Percentiles rank a stretch among this genome's conserved stretches.
phyloP scores from a whole-genome alignment of 2,888 invertebrate species.

The Mongoloraphidia duomilia region DNA sequence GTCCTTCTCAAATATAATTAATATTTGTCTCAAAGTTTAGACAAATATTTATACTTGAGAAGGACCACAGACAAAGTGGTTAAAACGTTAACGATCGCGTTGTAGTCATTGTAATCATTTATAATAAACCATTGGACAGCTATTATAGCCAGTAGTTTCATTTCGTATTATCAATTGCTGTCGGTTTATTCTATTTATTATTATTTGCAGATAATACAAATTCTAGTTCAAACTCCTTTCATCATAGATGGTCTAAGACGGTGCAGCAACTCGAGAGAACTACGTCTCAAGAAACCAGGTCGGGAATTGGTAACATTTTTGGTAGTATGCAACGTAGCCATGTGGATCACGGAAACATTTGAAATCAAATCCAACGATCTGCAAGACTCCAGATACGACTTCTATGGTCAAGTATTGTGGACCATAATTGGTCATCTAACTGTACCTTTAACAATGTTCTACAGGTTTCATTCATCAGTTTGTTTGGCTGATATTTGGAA shows the following conservation, averaged over 20 bases:
- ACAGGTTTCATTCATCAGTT: slow-evolving; percentile 64
- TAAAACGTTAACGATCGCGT: too few relatives aligned
- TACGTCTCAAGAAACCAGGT: slow-evolving; percentile 54
- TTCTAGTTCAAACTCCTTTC: slow-evolving; percentile 57
- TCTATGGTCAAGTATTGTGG: slow-evolving; percentile 57
- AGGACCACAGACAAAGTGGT: too few relatives aligned
- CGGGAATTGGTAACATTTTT: slow-evolving; percentile 63
- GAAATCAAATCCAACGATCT: slow-evolving; percentile 40
- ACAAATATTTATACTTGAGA: too few relatives aligned
- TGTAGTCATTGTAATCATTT: too few relatives aligned
- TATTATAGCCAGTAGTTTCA: too few relatives aligned
- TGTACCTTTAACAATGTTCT: slow-evolving; percentile 62
- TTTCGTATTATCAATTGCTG: too few relatives aligned
- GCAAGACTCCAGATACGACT: slow-evolving; percentile 42
- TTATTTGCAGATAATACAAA: slow-evolving; percentile 45
- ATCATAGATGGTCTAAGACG: slow-evolving; percentile 59
- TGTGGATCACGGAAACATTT: slow-evolving; percentile 66
- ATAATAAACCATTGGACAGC: too few relatives aligned
- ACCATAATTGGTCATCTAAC: slow-evolving; percentile 58
- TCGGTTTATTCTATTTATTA: too few relatives aligned
- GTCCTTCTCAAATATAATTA: too few relatives aligned
- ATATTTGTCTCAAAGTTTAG: too few relatives aligned
- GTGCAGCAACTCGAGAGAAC: slow-evolving; percentile 48
- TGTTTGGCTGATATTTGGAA: slow-evolving; percentile 69
- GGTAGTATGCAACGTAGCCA: slow-evolving; percentile 57